These are phyloP conservation scores for Nephrotoma guestfalica DNA, from an alignment of 2,888 invertebrate species.

Conservation along the genomic window DNA sequence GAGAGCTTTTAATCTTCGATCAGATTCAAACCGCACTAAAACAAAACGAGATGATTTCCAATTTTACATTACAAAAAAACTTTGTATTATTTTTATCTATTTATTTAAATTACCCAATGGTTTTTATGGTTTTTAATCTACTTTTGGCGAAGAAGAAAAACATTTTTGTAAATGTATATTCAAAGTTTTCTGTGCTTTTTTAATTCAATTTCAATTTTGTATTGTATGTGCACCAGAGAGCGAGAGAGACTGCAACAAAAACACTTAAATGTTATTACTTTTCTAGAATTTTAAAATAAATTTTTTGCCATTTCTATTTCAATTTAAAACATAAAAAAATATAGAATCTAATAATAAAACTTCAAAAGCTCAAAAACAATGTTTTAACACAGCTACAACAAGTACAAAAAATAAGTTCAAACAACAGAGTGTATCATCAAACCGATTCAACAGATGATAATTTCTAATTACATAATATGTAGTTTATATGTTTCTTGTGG, in stretches of 20 bases:
- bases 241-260: neutral
- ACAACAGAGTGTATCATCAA: neutral
- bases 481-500: neutral
- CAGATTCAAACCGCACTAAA: neutral
- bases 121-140: neutral
- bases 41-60: neutral
- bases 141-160: neutral
- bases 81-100: neutral
- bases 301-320: neutral
- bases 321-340: neutral
- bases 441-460: neutral
- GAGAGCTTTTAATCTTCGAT: neutral
- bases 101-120: neutral
- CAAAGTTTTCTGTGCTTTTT: neutral
- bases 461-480: neutral
- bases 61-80: neutral
- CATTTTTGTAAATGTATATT: neutral
- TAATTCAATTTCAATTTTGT: neutral
- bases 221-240: neutral
- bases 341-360: neutral
- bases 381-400: neutral
- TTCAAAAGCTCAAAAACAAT: neutral
- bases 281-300: neutral
- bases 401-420: neutral
- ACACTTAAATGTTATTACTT: neutral